Evolutionary conservation across 2,113 vertebrate genomes (phyloP), one percentile per base, ranked within the genome.

Genomic region (Ivindomyrus marchei): DNA sequence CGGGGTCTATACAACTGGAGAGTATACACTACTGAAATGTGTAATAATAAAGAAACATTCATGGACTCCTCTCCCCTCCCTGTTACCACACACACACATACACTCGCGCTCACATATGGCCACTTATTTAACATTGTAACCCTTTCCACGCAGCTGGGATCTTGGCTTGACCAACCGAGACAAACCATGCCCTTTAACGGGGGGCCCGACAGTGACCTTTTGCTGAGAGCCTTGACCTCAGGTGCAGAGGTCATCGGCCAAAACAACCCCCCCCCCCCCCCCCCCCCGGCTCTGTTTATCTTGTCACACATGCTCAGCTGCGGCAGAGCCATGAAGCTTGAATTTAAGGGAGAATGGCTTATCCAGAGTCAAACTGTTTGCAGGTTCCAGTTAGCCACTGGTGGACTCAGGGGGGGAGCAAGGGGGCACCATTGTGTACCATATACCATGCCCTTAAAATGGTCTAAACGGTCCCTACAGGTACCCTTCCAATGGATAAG

Each of bases 1-100:
- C 93, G 90, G 92, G 94, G 94, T 31, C 92, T 93, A 92, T 88
- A 66, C 89, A 39, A 91, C 92, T 91, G 94, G 47, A 92, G 89
- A 88, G 91, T 87, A 88, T 93, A 92, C 88, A 90, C 88, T 24
- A 42, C 90, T 89, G 93, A 90, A 93, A 92, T 91, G 89, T 92
- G 92, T 91, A 93, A 92, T 90, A 89, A 92, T 93, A 93, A 92
- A 92, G 88, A 91, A 94, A 94, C 13, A 91, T 89, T 92, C 21
- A 8, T 39, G n/a, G 46, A 27, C 21, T 46, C 13, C 19, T 46
- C 31, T 8, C 56, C 39, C 42, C 13, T 17, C 62, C 9, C 24
- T 15, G 42, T 2, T 56, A 31, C 88, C 52, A 77, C 88, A 74
- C 88, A 83, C 46, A 50, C 46, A 39, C 45, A 36, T 36, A 50